Conservation (phyloP, 1,140 invertebrate genomes). For the Nomia melanderi region DNA sequence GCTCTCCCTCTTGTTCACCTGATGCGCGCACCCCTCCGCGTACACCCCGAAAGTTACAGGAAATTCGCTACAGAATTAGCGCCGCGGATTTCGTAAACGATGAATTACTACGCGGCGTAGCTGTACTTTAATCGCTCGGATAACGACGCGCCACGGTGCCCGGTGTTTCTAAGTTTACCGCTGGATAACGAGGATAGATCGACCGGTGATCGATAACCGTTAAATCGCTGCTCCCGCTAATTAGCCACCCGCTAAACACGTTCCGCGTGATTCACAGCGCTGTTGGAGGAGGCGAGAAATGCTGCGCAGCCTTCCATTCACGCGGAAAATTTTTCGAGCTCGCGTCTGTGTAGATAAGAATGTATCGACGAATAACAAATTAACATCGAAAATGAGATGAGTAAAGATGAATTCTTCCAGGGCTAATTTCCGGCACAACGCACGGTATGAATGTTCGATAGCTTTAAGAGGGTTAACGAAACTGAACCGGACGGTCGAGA, state of each 20-base stretch:
- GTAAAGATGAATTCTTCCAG: too few relatives aligned
- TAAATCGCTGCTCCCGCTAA: not conserved
- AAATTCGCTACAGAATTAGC: conserved; percentile 58
- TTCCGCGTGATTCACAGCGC: not conserved
- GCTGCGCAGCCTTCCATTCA: not conserved
- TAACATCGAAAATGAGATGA: too few relatives aligned
- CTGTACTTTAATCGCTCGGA: conserved; percentile 43
- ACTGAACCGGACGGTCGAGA: conserved; percentile 11
- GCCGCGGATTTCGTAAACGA: conserved; percentile 52
- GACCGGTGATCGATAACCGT: not conserved
- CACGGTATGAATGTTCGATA: too few relatives aligned
- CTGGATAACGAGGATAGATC: conserved; percentile 6
- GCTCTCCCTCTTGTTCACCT: conserved; percentile 16
- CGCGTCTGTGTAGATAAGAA: too few relatives aligned
- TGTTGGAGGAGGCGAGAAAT: not conserved
- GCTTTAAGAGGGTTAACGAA: too few relatives aligned
- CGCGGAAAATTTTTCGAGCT: not conserved
- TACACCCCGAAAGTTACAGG: conserved; percentile 12
- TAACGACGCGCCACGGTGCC: conserved; percentile 12
- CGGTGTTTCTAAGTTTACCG: not conserved
- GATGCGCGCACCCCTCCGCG: not conserved
- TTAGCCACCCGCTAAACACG: not conserved
- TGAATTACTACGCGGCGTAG: conserved; percentile 47
- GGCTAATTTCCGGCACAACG: too few relatives aligned
- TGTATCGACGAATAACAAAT: too few relatives aligned